phyloP scores from a whole-genome alignment of 2,888 invertebrate genomes.

The Cataglyphis albicans region DNA sequence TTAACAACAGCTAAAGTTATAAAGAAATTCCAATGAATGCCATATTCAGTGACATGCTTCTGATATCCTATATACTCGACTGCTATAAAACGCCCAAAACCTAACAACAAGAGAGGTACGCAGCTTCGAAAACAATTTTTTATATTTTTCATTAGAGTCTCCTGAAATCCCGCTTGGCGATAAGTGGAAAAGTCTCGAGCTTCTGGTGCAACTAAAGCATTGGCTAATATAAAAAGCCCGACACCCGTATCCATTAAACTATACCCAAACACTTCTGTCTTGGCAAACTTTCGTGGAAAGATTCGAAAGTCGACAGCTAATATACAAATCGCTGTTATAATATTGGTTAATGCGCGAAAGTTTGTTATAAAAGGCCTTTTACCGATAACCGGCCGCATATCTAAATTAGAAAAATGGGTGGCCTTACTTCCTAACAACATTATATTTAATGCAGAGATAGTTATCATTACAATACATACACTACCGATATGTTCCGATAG shows the following conservation, averaged over 20 bases:
- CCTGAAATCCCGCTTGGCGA: constrained; percentile 58
- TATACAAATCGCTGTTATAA: constrained; percentile 93
- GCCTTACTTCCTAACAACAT: constrained; percentile 67
- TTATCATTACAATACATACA: constrained; percentile 74
- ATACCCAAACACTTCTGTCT: constrained; percentile 94
- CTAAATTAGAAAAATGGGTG: constrained; percentile 14
- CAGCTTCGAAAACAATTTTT: constrained; percentile 82
- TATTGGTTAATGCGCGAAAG: constrained; percentile 90
- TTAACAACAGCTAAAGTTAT: constrained; percentile 95
- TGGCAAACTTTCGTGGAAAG: constrained; percentile 95
- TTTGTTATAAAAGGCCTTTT: constrained; percentile 88
- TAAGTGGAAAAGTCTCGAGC: constrained; percentile 79
- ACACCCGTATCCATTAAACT: constrained; percentile 98
- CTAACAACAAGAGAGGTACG: constrained; percentile 88
- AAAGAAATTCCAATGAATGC: constrained; percentile 99
- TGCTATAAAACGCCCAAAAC: constrained; percentile 88
- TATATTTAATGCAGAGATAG: constrained; percentile 74
- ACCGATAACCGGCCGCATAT: constrained; percentile 12
- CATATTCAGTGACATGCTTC: constrained; percentile 97
- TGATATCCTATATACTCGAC: constrained; percentile 92
- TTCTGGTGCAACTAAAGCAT: constrained; percentile 91
- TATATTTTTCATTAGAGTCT: constrained; percentile 74
- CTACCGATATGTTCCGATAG: constrained; percentile 77
- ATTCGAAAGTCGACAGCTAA: constrained; percentile 96
- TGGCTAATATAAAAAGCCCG: constrained; percentile 93